These are phyloP conservation scores for Sinodicranocentrus sp. DNA, from an alignment of 2,888 invertebrate genomes.

Conservation along the genomic window DNA sequence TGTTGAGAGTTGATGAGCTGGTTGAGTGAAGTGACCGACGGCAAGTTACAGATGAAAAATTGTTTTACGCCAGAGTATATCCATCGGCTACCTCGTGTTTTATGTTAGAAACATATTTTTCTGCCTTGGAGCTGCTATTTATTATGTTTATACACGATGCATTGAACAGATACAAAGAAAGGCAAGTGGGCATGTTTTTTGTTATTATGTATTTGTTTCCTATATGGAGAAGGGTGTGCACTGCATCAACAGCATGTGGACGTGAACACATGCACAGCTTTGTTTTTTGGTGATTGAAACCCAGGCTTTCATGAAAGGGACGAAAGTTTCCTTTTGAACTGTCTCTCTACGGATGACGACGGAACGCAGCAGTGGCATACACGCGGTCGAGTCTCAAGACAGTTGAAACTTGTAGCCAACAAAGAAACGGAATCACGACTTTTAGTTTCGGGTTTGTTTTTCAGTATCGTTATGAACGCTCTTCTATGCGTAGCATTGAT, in stretches of 20 bases:
- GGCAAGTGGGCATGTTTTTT: neutral
- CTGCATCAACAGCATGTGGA: neutral
- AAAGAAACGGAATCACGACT: conserved; percentile 4
- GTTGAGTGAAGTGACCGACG: conserved; percentile 64
- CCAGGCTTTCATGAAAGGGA: conserved; percentile 38
- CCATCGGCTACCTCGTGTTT: conserved; percentile 57
- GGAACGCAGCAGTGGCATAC: conserved; percentile 30
- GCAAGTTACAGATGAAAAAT: conserved; percentile 61
- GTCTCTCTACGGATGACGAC: conserved; percentile 38
- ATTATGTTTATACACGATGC: neutral
- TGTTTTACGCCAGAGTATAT: conserved; percentile 59
- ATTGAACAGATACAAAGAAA: neutral
- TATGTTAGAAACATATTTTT: conserved; percentile 30
- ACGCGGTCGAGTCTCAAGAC: conserved; percentile 28
- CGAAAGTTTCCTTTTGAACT: conserved; percentile 48
- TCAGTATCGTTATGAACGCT: neutral
- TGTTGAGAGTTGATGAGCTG: conserved; percentile 41
- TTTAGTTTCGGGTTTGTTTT: conserved; percentile 17
- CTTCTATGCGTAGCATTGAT: no score
- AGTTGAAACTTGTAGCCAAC: conserved; percentile 14
- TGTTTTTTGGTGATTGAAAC: conserved; percentile 23
- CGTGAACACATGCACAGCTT: conserved; percentile 1
- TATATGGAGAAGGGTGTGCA: conserved; percentile 48
- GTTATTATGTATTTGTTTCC: neutral
- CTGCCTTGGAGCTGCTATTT: neutral